These are phyloP conservation scores for Asarcornis scutulata DNA, from an alignment of 2,113 vertebrate species.

Conservation along the genomic window DNA sequence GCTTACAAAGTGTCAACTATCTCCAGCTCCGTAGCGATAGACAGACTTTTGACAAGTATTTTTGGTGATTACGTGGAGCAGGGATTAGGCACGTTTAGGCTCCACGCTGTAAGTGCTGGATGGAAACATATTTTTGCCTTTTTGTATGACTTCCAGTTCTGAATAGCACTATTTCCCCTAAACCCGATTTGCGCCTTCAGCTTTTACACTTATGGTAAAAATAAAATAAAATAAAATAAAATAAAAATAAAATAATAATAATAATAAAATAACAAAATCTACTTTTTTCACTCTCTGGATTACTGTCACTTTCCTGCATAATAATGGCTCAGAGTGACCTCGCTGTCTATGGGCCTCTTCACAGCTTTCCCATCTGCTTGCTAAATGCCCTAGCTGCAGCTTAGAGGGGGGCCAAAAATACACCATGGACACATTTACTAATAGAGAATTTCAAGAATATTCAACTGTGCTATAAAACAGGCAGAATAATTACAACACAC, in stretches of 20 bases:
- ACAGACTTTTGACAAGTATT: slow-evolving; percentile 12
- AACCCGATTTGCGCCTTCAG: neutral
- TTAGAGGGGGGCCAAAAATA: neutral
- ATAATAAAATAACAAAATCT: slow-evolving; percentile 9
- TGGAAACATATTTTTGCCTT: neutral
- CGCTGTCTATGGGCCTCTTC: neutral
- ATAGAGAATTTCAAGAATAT: neutral
- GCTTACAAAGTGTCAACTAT: slow-evolving; percentile 43
- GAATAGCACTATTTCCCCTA: neutral
- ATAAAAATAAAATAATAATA: neutral
- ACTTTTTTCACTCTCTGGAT: neutral
- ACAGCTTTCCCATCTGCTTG: no score
- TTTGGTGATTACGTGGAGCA: neutral
- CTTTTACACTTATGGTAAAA: slow-evolving; percentile 26
- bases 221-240: neutral
- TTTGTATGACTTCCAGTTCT: neutral
- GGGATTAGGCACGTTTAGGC: slow-evolving; percentile 9
- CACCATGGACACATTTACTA: neutral
- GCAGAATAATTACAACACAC: neutral
- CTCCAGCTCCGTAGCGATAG: neutral
- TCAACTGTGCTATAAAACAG: neutral
- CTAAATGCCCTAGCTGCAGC: neutral
- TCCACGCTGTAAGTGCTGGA: neutral
- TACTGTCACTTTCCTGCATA: neutral
- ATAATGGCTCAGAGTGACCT: neutral